Evolutionary conservation across 2,888 invertebrate species (phyloP), one percentile per base, ranked within the genome.

Genomic region (Cerastis rubricosa): DNA sequence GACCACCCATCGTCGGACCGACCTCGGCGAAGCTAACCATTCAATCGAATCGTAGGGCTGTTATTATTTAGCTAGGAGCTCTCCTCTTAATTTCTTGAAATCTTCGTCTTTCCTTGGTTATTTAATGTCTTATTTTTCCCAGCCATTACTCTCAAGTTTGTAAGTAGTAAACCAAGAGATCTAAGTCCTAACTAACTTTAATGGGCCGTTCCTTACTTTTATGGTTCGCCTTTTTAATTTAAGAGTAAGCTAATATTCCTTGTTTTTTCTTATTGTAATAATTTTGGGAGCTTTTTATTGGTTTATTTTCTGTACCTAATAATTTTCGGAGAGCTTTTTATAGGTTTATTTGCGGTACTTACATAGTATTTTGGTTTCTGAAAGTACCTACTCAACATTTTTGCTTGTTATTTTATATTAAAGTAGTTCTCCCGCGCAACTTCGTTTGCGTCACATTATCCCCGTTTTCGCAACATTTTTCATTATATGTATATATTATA

Each of bases 161-260:
- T 45, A 51, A 61, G 75, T 63, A 75, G n/a, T 75, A 75, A 75
- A 75, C 49, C 19, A 75, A 43, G 45, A 63, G 43, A 51, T 51
- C 2, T 45, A 51, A 63, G 43, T 75, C 51, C 49, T 51, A 45
- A 63, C 63, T 63, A 63, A 74, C 49, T 51, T n/a, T n/a, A 75
- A 75, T 63, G 63, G 75, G 11, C 5, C 63, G 19, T 63, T 75
- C 43, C 35, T 75, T 51, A 75, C n/a, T 63, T 75, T 75, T 75
- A 75, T 75, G 76, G 49, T 9, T 43, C 49, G 19, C n/a, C 45
- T 22, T 61, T 75, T 74, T 61, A 74, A 74, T 74, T 74, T 74
- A 74, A 19, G 14, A 75, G n/a, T 74, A 29, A 74, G n/a, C 43
- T 63, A n/a, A 63, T 22, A 47, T 74, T 74, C 2, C 19, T 47